Evolutionary conservation across 2,888 invertebrate genomes (phyloP), one percentile per base, ranked within the genome.

Genomic region (Linnaemya vulpina): DNA sequence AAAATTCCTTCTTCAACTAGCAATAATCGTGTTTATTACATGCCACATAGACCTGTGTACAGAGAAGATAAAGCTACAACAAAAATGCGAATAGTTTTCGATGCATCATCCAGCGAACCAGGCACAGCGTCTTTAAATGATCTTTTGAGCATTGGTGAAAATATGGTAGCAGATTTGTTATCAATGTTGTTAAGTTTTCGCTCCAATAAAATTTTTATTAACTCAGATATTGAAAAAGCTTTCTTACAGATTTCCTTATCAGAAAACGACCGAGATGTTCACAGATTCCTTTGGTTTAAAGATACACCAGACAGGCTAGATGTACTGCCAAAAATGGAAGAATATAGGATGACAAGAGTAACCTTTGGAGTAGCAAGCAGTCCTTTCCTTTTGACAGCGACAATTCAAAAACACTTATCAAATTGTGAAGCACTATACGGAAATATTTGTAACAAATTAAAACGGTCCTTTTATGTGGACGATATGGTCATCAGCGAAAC

Each of bases 161-260:
- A 86, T 79, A 74, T 86, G 15, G 22, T 87, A 43, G 77, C 83
- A 51, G 71, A 87, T 62, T 43, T 87, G 30, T 49, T 87, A 43
- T 46, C 80, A 20, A 71, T 73, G 13, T 43, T 87, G 38, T 58
- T 87, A 67, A 77, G 84, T 13, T 87, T 87, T 68, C 85, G 84
- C 38, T 86, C 78, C 38, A 81, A 87, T 51, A 82, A 80, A 84
- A 84, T 86, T 60, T 84, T 71, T 11, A 75, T 87, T 25, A 74
- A 75, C 9, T 68, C 86, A 22, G 85, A 87, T 80, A 85, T 87
- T 51, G 82, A 87, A 85, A 87, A 86, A 49, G 86, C 79, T 30
- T 87, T 86, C 67, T 71, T 87, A 17, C 81, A 87, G 58, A 86
- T 87, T 77, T 51, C 77, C 17, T 35, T 87, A 46, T 15, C 81